Evolutionary conservation across 2,888 invertebrate species (phyloP).

Genomic region (Lathronympha strigana): DNA sequence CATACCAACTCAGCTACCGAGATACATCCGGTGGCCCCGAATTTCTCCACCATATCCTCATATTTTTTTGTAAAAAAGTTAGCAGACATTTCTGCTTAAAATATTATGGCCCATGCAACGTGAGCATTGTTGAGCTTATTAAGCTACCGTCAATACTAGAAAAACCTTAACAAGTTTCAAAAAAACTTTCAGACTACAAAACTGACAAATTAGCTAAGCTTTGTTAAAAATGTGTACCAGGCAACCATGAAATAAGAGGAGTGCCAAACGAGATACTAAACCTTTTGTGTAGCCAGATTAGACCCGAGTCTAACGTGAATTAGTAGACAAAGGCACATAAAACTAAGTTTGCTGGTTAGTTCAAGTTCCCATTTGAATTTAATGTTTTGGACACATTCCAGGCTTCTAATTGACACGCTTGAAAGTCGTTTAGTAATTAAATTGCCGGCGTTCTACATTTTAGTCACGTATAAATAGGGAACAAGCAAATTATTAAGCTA

Average conservation of each 20-base stretch:
- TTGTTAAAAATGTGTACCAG: neutral
- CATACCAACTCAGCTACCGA: too few relatives aligned
- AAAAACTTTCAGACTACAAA: too few relatives aligned
- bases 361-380: constrained; percentile 1
- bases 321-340: constrained; percentile 4
- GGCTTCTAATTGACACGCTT: constrained; percentile 2
- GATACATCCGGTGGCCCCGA: too few relatives aligned
- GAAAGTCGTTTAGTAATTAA: neutral
- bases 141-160: too few relatives aligned
- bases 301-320: neutral
- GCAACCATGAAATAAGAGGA: neutral
- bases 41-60: too few relatives aligned
- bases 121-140: too few relatives aligned
- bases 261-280: neutral
- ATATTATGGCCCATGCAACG: too few relatives aligned
- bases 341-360: neutral
- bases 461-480: neutral
- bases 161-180: too few relatives aligned
- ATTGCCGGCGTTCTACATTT: neutral
- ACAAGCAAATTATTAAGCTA: neutral
- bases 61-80: too few relatives aligned
- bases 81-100: too few relatives aligned
- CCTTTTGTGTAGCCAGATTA: neutral
- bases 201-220: too few relatives aligned
- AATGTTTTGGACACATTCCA: constrained; percentile 24